Base-by-base conservation (phyloP, 2,888 invertebrate species). In the Apamea monoglypha region DNA sequence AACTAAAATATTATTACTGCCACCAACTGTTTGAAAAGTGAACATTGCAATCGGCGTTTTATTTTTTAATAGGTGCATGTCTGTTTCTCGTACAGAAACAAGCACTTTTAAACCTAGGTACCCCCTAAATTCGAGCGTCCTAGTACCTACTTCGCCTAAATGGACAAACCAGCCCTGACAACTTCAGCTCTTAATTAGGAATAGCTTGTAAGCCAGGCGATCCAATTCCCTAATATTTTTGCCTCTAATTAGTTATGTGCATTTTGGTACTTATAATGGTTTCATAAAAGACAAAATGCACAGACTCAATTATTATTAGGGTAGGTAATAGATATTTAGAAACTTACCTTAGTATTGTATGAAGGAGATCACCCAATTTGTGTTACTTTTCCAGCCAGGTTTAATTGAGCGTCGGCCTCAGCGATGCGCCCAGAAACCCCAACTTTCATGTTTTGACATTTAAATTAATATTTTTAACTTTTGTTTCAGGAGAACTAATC, bases 401-500 rank as follows among this genome's bases (percentile, higher is more conserved):
- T 12, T 12, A 5, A 29, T 47, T 7, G 29, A 4, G 21, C 29
- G 1, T 29, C 29, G 14, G 14, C 29, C 29, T 29, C 21, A 21
- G 21, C 14, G 5, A 50, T 36, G n/a, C 10, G 29, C 29, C 10
- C 6, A 69, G 40, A 18, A 8, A 3, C 8, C 14, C 6, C 6
- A 53, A 14, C 6, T n/a, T n/a, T 6, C 21, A 32, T 21, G 12
- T 78, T 47, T 21, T 78, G 14, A 25, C 7, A 21, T 47, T 25
- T 18, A 18, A 50, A 76, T 36, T 40, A 12, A 50, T 14, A 53
- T 47, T 16, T 25, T 75, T 10, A 50, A 8, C 6, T 70, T 78
- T 81, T 82, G 21, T 80, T 94, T 18, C 92, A 96, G 96, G 94
- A 40, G 96, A 96, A 89, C 86, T 89, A 14, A 90, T 96, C 2